Evolutionary conservation across 2,797 vertebrate species (phyloP).

Genomic region (Thunnus albacares): DNA sequence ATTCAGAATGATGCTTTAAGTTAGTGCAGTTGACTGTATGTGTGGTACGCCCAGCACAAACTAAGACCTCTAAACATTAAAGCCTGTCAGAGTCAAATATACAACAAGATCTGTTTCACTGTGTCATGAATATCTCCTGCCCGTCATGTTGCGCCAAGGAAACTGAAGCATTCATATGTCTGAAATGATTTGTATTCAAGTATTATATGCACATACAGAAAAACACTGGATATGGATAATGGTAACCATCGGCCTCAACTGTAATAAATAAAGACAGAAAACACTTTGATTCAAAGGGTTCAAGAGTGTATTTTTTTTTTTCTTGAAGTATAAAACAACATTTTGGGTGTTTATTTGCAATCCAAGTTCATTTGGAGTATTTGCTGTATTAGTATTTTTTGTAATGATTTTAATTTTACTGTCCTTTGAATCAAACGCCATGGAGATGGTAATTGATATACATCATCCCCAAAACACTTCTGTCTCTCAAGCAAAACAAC

Average conservation of each 20-base stretch:
- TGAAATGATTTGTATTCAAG: slow-evolving; percentile 81
- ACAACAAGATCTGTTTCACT: slow-evolving; percentile 37
- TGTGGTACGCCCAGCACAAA: slow-evolving; percentile 87
- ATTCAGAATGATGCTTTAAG: slow-evolving; percentile 41
- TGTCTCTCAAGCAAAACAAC: slow-evolving; percentile 71
- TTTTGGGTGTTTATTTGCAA: slow-evolving; percentile 72
- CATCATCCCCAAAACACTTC: slow-evolving; percentile 65
- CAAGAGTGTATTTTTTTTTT: slow-evolving; percentile 80
- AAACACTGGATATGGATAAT: slow-evolving; percentile 61
- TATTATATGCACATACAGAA: slow-evolving; percentile 75
- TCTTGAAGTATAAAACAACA: slow-evolving; percentile 70
- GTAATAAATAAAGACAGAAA: slow-evolving; percentile 83
- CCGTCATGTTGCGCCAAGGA: slow-evolving; percentile 61
- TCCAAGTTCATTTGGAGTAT: slow-evolving; percentile 76
- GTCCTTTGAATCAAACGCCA: slow-evolving; percentile 82
- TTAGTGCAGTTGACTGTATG: slow-evolving; percentile 61
- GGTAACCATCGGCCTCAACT: slow-evolving; percentile 36
- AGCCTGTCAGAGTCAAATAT: slow-evolving; percentile 38
- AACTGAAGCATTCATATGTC: slow-evolving; percentile 63
- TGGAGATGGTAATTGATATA: slow-evolving; percentile 69
- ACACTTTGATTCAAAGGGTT: slow-evolving; percentile 86
- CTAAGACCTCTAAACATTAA: slow-evolving; percentile 54
- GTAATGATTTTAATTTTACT: slow-evolving; percentile 40
- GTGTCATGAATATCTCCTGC: slow-evolving; percentile 40
- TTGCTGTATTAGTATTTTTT: slow-evolving; percentile 61